Percentiles rank a stretch among this genome's conserved stretches.
These are phyloP conservation scores for Burhinus oedicnemus DNA, from an alignment of 2,113 vertebrate genomes.

Conservation along the genomic window DNA sequence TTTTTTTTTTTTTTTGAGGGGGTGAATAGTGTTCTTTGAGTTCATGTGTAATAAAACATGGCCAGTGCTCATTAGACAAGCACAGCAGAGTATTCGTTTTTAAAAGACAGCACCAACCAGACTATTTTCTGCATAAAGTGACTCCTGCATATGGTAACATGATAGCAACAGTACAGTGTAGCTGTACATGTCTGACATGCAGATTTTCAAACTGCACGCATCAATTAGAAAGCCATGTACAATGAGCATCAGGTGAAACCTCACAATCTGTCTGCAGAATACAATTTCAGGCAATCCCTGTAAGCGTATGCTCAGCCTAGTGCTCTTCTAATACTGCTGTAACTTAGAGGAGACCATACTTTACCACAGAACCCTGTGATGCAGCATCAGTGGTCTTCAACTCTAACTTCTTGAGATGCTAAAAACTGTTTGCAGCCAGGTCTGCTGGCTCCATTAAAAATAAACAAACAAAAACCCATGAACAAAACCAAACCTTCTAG, in stretches of 20 bases:
- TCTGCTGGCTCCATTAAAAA: neutral
- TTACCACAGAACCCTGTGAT: neutral
- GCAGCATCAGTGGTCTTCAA: neutral
- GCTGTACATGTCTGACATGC: neutral
- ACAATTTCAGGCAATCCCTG: neutral
- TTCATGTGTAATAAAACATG: neutral
- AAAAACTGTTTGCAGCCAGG: neutral
- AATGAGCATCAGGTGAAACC: neutral
- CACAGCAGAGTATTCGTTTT: neutral
- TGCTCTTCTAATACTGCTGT: neutral
- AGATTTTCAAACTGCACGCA: constrained; percentile 2
- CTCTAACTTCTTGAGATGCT: neutral
- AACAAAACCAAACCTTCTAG: neutral
- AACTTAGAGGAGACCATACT: neutral
- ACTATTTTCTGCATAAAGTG: neutral
- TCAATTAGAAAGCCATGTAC: neutral
- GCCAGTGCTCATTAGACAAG: neutral
- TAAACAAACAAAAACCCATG: neutral
- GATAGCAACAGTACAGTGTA: neutral
- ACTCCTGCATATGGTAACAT: neutral
- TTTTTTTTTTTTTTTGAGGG: neutral
- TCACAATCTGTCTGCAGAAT: neutral
- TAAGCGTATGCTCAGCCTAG: neutral
- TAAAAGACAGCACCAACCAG: neutral
- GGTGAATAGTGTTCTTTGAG: neutral